phyloP scores from a whole-genome alignment of 2,888 invertebrate genomes.

The Perizoma flavofasciatum region DNA sequence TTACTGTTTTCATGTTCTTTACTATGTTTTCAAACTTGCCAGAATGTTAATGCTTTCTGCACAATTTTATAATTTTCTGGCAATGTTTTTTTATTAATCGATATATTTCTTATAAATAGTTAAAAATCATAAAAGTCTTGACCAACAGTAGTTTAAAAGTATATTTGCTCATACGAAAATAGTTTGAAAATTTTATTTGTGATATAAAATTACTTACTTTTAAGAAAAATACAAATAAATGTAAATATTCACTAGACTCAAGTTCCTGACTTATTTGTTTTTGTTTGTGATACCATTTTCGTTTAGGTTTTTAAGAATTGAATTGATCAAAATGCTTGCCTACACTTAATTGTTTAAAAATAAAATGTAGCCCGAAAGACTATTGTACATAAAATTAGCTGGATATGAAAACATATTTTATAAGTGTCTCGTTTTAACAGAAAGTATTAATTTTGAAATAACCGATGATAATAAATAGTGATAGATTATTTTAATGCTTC shows the following conservation, averaged over 20 bases:
- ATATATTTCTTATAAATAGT: slow-evolving; percentile 37
- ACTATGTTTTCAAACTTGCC: slow-evolving; percentile 20
- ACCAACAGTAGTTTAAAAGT: slow-evolving; percentile 75
- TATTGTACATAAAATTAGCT: slow-evolving; percentile 77
- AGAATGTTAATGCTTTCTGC: slow-evolving; percentile 5
- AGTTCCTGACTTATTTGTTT: slow-evolving; percentile 59
- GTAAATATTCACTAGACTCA: slow-evolving; percentile 64
- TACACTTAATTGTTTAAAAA: slow-evolving; percentile 61
- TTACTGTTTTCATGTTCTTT: slow-evolving; percentile 7
- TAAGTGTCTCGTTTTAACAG: slow-evolving; percentile 69
- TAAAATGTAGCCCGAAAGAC: slow-evolving; percentile 66
- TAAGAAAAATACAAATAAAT: slow-evolving; percentile 51
- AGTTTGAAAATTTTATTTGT: slow-evolving; percentile 77
- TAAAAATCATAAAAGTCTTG: slow-evolving; percentile 56
- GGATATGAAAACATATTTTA: slow-evolving; percentile 62
- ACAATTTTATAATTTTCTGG: slow-evolving; percentile 12
- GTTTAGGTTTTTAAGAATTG: slow-evolving; percentile 48
- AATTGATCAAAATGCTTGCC: slow-evolving; percentile 71
- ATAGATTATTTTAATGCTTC: slow-evolving; percentile 49
- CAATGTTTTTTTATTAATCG: slow-evolving; percentile 10
- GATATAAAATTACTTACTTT: slow-evolving; percentile 55
- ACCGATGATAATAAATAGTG: slow-evolving; percentile 77
- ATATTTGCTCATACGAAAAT: slow-evolving; percentile 76
- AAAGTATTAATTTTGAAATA: slow-evolving; percentile 68
- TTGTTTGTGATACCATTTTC: slow-evolving; percentile 50